These are phyloP conservation scores for Caradrina kadenii DNA, from an alignment of 2,888 invertebrate genomes.

Conservation along the genomic window DNA sequence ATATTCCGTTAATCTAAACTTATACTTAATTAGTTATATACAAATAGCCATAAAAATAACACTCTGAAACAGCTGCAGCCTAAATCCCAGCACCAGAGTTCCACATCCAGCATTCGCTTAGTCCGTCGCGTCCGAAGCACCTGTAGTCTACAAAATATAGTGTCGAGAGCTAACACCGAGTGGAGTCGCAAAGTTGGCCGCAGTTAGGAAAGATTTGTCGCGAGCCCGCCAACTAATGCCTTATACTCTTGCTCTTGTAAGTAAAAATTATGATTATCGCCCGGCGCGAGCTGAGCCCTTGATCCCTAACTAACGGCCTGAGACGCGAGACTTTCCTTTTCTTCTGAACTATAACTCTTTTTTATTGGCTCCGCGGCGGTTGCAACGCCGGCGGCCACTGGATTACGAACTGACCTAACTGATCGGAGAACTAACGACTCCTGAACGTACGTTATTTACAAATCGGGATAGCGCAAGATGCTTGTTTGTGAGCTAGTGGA, in stretches of 20 bases:
- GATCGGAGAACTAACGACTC: constrained; percentile 79
- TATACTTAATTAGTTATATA: neutral
- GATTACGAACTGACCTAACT: constrained; percentile 84
- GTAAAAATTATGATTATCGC: constrained; percentile 91
- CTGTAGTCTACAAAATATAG: constrained; percentile 80
- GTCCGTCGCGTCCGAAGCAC: constrained; percentile 68
- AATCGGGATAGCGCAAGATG: constrained; percentile 65
- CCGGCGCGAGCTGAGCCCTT: constrained; percentile 87
- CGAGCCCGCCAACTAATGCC: constrained; percentile 85
- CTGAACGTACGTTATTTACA: constrained; percentile 77
- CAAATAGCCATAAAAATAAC: neutral
- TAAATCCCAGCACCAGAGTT: constrained; percentile 18
- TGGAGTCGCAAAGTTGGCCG: constrained; percentile 87
- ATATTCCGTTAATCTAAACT: neutral
- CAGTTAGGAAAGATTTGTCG: constrained; percentile 90
- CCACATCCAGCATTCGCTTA: constrained; percentile 52
- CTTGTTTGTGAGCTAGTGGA: constrained; percentile 58
- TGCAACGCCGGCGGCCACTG: constrained; percentile 82
- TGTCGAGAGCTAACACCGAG: constrained; percentile 71
- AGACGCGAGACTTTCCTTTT: constrained; percentile 88
- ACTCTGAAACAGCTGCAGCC: neutral
- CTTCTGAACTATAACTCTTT: constrained; percentile 90
- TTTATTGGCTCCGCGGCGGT: constrained; percentile 86
- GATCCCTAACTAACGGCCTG: constrained; percentile 89
- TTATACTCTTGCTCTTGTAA: constrained; percentile 86